Evolutionary conservation across 2,113 vertebrate species (phyloP), one percentile per base, ranked within the genome.

Genomic region (Thalassoma bifasciatum): DNA sequence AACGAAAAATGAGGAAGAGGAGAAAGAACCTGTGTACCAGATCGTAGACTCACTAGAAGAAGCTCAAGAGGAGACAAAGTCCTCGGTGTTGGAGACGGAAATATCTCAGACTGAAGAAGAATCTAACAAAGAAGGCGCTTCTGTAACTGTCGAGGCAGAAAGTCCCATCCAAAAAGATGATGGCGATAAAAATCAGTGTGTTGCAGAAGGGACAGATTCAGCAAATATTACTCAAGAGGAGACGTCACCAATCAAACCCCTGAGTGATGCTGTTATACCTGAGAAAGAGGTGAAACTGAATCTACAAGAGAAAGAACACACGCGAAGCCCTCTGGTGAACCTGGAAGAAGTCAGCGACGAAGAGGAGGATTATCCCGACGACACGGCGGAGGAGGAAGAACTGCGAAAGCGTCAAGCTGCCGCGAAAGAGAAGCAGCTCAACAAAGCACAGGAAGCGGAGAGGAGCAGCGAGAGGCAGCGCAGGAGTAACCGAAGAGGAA

Each of bases 21-120:
- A 62, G 17, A 17, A 24, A 42, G 19, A 64, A 75, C n/a, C 53
- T 0, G 1, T 58, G 9, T 72, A 80, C 60, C 47, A 80, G 21
- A 58, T 86, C 4, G 14, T 87, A 22, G 90, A 90, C 62, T 85
- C 84, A 8, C 23, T 86, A 10, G 83, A 87, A 37, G 86, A 80
- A 54, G 52, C n/a, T 47, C 17, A 54, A 14, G 52, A 34, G 11
- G 23, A 4, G 74, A 17, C 9, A 1, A 49, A 17, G n/a, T 17
- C 46, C 7, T n/a, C 19, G 8, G 19, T 2, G 30, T 30, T 30
- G 19, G 19, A n/a, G 19, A n/a, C 46, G 8, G 46, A 49, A 49
- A 49, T 0, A 49, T 2, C 23, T 12, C 1, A 2, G 5, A 24
- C 26, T 12, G 19, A 7, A 17, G 14, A 56, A 5, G 24, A 10